Conservation (phyloP, 2,797 vertebrate species). For the Neopelma chrysocephalum region DNA sequence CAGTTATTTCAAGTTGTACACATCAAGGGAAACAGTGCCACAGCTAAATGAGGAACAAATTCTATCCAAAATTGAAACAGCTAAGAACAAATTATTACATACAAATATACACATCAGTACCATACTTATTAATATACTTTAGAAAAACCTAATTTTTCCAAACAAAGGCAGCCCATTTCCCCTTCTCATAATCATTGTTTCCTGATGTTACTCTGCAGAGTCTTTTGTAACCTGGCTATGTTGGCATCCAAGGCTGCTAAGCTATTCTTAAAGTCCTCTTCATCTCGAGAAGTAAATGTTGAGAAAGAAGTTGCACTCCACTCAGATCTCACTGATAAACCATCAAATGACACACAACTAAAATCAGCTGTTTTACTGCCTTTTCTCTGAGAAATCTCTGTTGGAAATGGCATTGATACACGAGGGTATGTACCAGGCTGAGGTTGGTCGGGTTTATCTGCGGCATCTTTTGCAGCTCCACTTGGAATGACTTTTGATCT, state of each 20-base stretch:
- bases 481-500: conserved; percentile 42
- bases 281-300: conserved; percentile 88
- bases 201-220: conserved; percentile 78
- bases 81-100: background rate
- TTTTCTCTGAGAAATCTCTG: background rate
- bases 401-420: background rate
- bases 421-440: background rate
- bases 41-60: conserved; percentile 31
- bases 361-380: conserved; percentile 25
- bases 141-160: background rate
- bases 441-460: background rate
- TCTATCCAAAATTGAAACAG: conserved; percentile 44
- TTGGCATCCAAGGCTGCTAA: conserved; percentile 91
- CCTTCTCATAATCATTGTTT: conserved; percentile 70
- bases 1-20: background rate
- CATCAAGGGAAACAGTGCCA: background rate
- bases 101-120: background rate
- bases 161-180: background rate
- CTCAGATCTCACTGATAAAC: conserved; percentile 76
- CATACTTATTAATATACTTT: background rate
- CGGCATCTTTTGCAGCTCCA: background rate
- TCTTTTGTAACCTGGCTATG: conserved; percentile 87
- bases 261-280: conserved; percentile 87
- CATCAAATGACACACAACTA: conserved; percentile 73
- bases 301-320: conserved; percentile 84